A percentile compares a stretch with the other conserved stretches of the same genome.
phyloP scores from a whole-genome alignment of 2,797 vertebrate species.

The Lutjanus campechanus region DNA sequence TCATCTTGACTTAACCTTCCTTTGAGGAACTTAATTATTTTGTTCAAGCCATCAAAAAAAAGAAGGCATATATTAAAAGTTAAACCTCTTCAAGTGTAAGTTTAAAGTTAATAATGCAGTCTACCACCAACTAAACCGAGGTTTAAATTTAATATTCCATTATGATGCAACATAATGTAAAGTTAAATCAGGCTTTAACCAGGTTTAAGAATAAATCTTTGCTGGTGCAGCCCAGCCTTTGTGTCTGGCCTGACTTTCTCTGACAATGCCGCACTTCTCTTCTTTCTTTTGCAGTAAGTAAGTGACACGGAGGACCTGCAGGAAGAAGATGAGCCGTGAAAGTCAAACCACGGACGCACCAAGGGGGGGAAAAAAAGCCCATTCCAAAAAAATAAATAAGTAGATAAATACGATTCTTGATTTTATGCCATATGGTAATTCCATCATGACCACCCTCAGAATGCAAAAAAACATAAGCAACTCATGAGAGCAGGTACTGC shows the following conservation, averaged over 20 bases:
- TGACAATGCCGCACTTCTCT: constrained; percentile 13
- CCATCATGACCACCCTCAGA: constrained; percentile 49
- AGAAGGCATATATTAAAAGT: too few species aligned
- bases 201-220: too few species aligned
- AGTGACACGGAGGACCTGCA: constrained; percentile 51
- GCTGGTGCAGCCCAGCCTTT: too few species aligned
- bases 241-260: constrained; percentile 12
- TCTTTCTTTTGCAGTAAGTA: constrained; percentile 58
- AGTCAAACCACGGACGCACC: constrained; percentile 54
- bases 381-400: constrained; percentile 42
- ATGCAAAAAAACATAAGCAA: constrained; percentile 50
- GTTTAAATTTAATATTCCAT: too few species aligned
- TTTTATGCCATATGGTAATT: constrained; percentile 48
- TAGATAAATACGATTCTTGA: constrained; percentile 27
- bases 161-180: too few species aligned
- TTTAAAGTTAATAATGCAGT: too few species aligned
- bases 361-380: constrained; percentile 29
- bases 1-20: too few species aligned
- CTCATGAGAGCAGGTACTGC: constrained; percentile 43
- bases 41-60: too few species aligned
- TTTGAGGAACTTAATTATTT: too few species aligned
- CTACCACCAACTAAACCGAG: too few species aligned
- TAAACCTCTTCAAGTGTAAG: too few species aligned
- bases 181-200: too few species aligned
- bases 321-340: not conserved